Evolutionary conservation across 2,113 vertebrate species (phyloP), one percentile per base, ranked within the genome.

Genomic region (Uropsilus gracilis): DNA sequence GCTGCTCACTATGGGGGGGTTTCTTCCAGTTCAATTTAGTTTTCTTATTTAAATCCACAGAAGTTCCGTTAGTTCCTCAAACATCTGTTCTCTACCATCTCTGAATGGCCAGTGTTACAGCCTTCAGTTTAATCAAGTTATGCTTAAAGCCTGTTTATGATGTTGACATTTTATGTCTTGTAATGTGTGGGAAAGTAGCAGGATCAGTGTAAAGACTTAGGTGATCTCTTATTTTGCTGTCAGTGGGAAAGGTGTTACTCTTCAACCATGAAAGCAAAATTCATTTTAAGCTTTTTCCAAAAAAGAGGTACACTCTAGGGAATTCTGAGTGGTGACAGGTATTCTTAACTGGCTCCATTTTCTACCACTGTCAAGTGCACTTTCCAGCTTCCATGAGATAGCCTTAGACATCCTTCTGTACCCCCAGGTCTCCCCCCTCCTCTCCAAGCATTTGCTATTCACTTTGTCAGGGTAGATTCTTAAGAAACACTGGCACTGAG

Each of bases 201-300:
- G 44, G 4, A 53, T 90, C 34, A 82, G 48, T 39, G 13, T 75
- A 53, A 78, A 92, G 24, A 59, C 34, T 89, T 32, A 22, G n/a
- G 57, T 59, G 80, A 28, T 73, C 68, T 66, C 32, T 84, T 71
- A 78, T 57, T 22, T 96, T 30, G 39, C 6, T 78, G 1, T 53
- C 34, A 88, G 22, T 82, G 68, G 37, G 59, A 80, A 93, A 88
- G 48, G 11, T 78, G 28, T 26, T 72, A 48, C 37, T 42, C 4
- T 48, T 86, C 46, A 3, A 17, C 39, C 2, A 1, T 90, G 68
- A 94, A 90, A 84, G 42, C 66, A 44, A 86, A 61, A 61, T n/a
- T 55, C 16, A 26, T 96, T 53, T 72, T 78, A 75, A 96, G 32
- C 46, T 39, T 87, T 95, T 93, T 48, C 37, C n/a, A n/a, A 87